phyloP scores from a whole-genome alignment of 2,113 vertebrate genomes.

The Anolis sagrei region DNA sequence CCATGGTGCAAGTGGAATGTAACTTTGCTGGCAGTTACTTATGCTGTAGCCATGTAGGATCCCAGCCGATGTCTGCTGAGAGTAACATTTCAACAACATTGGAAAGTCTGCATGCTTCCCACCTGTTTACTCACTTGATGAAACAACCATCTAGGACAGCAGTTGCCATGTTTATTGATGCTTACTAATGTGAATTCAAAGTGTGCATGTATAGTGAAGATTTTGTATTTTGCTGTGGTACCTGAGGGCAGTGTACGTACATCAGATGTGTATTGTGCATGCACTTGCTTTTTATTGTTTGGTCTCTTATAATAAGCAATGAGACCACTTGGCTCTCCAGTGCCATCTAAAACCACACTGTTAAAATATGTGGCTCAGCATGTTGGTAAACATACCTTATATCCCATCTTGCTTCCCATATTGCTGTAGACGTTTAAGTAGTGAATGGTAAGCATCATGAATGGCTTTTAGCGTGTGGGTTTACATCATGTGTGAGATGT shows the following conservation, averaged over 20 bases:
- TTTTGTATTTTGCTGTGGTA: not conserved
- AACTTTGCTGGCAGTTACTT: no score
- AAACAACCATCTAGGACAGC: not conserved
- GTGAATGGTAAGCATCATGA: not conserved
- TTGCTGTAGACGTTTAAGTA: not conserved
- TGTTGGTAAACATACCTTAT: not conserved
- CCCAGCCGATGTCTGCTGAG: no score
- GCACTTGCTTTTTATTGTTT: not conserved
- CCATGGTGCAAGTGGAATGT: no score
- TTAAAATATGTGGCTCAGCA: not conserved
- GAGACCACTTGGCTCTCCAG: not conserved
- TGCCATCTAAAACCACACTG: constrained; percentile 4
- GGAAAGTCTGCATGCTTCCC: no score
- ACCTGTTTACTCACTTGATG: no score
- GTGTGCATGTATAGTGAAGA: not conserved
- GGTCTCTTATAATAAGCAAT: not conserved
- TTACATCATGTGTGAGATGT: not conserved
- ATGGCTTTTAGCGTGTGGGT: not conserved
- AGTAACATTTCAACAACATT: no score
- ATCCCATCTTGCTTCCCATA: not conserved
- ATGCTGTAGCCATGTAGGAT: no score
- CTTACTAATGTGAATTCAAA: not conserved
- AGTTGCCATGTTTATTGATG: not conserved
- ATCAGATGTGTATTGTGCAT: not conserved
- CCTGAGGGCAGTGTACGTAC: not conserved